Conservation (phyloP, 2,888 invertebrate genomes). For the Plagodis pulveraria region DNA sequence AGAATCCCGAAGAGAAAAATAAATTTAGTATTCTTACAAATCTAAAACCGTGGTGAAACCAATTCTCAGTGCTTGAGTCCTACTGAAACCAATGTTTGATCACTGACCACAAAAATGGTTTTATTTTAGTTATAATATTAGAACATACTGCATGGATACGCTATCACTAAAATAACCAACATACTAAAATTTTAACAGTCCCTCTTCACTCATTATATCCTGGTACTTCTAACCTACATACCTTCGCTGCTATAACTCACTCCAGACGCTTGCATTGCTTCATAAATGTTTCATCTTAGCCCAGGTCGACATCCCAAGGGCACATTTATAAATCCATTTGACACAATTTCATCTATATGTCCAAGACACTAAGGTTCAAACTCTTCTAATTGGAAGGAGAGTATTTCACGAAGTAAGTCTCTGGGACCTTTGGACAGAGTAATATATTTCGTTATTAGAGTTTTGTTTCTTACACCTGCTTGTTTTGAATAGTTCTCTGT, state of each 20-base stretch:
- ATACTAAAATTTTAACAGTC: background rate
- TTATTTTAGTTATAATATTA: too few species aligned
- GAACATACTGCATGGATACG: too few species aligned
- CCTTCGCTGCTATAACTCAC: conserved; percentile 22
- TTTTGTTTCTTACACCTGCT: conserved; percentile 17
- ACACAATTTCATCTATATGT: background rate
- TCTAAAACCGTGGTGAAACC: too few species aligned
- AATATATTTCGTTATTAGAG: conserved; percentile 22
- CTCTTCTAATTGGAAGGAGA: background rate
- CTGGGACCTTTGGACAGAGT: conserved; percentile 13
- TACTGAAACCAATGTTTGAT: too few species aligned
- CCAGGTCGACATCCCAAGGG: conserved; percentile 14
- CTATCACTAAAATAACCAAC: too few species aligned
- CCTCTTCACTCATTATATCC: background rate
- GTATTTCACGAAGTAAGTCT: conserved; percentile 22
- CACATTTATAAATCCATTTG: conserved; percentile 5
- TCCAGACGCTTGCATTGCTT: conserved; percentile 29
- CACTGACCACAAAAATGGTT: too few species aligned
- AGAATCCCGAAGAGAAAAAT: too few species aligned
- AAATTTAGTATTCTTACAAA: too few species aligned
- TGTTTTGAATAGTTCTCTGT: background rate
- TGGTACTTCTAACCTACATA: conserved; percentile 2
- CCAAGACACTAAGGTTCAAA: background rate
- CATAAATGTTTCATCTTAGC: conserved; percentile 41
- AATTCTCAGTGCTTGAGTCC: too few species aligned